These are phyloP conservation scores for Timema cristinae DNA, from an alignment of 2,888 invertebrate genomes.

Conservation along the genomic window DNA sequence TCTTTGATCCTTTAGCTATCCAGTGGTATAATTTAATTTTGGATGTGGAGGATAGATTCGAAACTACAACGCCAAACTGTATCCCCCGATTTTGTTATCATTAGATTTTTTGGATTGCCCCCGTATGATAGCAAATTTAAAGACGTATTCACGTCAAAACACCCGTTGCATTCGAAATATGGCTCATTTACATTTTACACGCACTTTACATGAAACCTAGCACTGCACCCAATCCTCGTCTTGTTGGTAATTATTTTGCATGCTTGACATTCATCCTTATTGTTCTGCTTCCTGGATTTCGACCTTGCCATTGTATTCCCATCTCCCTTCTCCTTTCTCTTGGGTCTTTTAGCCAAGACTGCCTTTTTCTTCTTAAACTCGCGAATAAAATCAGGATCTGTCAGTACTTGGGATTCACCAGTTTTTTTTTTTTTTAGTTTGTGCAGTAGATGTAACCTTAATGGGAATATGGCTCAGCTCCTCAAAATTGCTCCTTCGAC, in stretches of 20 bases:
- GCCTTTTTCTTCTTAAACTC: neutral
- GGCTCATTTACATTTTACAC: neutral
- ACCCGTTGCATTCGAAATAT: neutral
- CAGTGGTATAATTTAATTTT: too few relatives aligned
- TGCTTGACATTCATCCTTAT: neutral
- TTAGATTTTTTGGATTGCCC: too few relatives aligned
- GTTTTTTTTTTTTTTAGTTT: neutral
- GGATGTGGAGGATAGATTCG: too few relatives aligned
- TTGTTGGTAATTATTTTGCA: neutral
- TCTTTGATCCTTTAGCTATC: too few relatives aligned
- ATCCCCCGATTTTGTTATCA: too few relatives aligned
- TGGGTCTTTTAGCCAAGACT: neutral
- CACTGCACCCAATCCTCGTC: slow-evolving; percentile 10
- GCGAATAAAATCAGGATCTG: neutral
- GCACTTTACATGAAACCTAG: neutral
- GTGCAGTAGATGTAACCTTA: neutral
- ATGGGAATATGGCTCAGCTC: slow-evolving; percentile 12
- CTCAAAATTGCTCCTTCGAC: neutral
- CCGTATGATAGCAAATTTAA: too few relatives aligned
- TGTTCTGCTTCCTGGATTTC: neutral
- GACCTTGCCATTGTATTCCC: neutral
- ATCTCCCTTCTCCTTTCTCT: neutral
- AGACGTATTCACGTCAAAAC: too few relatives aligned
- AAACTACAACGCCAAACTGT: too few relatives aligned
- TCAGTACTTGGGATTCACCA: neutral